phyloP scores from a whole-genome alignment of 2,888 invertebrate genomes.

The Halictus ligatus region DNA sequence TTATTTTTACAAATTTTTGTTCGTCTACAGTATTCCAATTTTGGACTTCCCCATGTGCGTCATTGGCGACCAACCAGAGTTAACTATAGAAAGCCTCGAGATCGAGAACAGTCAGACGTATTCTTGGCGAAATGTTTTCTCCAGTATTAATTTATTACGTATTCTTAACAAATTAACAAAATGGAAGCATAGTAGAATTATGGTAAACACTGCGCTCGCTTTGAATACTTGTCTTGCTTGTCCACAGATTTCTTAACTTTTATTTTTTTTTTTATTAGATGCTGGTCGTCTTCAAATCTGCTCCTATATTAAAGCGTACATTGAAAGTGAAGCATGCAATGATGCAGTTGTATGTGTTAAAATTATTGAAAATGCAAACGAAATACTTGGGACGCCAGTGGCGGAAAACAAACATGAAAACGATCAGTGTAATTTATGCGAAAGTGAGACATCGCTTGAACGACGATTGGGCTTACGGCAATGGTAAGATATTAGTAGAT shows the following conservation, averaged over 20 bases:
- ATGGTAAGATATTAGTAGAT: constrained; percentile 86
- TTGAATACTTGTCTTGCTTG: constrained; percentile 12
- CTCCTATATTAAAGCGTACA: constrained; percentile 98
- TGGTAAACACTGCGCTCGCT: constrained; percentile 85
- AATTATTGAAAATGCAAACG: constrained; percentile 99
- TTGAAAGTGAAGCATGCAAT: constrained; percentile 97
- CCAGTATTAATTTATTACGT: constrained; percentile 97
- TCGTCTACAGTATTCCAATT: constrained; percentile 90
- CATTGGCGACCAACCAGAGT: constrained; percentile 96
- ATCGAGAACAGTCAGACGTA: constrained; percentile 93
- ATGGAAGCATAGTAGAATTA: constrained; percentile 99
- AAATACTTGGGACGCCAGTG: constrained; percentile 99
- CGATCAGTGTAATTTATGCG: constrained; percentile 99
- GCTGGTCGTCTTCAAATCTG: constrained; percentile 99
- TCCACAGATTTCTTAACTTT: constrained; percentile 2
- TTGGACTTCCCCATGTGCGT: constrained; percentile 98
- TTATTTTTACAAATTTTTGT: neutral
- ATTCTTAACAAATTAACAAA: constrained; percentile 99
- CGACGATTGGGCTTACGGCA: constrained; percentile 99
- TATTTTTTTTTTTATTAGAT: constrained; percentile 85
- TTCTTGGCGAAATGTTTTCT: constrained; percentile 99
- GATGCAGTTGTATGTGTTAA: constrained; percentile 99
- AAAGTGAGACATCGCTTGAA: constrained; percentile 98
- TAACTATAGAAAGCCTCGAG: constrained; percentile 95
- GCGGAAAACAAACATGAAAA: constrained; percentile 99